phyloP scores from a whole-genome alignment of 2,888 invertebrate genomes.

The Dicranocentrus wangi region DNA sequence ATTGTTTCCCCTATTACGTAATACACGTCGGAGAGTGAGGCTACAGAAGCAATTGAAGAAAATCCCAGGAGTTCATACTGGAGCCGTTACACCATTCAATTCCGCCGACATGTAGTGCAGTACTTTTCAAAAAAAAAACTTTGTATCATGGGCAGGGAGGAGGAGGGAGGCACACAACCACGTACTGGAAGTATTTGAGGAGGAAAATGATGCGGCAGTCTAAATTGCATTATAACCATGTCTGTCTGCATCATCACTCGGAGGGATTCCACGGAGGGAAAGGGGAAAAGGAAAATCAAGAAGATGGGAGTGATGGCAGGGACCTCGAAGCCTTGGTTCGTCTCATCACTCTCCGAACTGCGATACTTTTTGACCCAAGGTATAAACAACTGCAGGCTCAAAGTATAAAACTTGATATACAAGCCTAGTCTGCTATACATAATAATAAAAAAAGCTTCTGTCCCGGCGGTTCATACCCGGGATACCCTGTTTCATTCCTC shows the following conservation, averaged over 20 bases:
- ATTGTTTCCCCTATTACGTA: conserved; percentile 14
- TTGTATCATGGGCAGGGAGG: too few relatives aligned
- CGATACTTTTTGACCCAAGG: conserved; percentile 52
- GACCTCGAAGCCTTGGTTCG: conserved; percentile 36
- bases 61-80: conserved; percentile 42
- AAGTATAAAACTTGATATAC: not conserved
- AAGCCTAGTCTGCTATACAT: too few relatives aligned
- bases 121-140: not conserved
- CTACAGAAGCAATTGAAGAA: conserved; percentile 29
- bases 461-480: conserved; percentile 1
- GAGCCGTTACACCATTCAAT: conserved; percentile 7
- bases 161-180: conserved; percentile 14
- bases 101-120: not conserved
- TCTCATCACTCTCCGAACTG: conserved; percentile 55
- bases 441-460: not conserved
- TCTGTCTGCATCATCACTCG: conserved; percentile 10
- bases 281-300: conserved; percentile 28
- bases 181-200: not conserved
- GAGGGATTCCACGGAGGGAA: conserved; percentile 5
- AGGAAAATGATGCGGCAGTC: conserved; percentile 21
- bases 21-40: not conserved
- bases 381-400: conserved; percentile 24
- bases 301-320: conserved; percentile 22
- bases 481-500: not conserved
- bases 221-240: conserved; percentile 45